Base-by-base conservation (phyloP, 2,888 invertebrate genomes). In the Ennomos quercinarius region DNA sequence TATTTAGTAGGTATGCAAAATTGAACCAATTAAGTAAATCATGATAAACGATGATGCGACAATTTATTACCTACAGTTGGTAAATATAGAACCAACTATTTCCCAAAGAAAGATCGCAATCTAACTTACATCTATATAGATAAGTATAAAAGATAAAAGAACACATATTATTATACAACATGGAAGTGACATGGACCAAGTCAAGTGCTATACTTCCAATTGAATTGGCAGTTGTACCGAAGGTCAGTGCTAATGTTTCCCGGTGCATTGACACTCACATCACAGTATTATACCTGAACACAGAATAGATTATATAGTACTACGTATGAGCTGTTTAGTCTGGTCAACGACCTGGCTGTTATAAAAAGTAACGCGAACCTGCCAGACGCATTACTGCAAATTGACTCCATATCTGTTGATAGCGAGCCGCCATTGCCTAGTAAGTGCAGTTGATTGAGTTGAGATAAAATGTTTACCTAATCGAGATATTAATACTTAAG, bases 291-390 rank as follows among this genome's bases (percentile, higher is more conserved):
- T n/a, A n/a, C n/a, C n/a, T n/a, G n/a, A n/a, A n/a, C n/a, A n/a
- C n/a, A n/a, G n/a, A n/a, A n/a, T n/a, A n/a, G n/a, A n/a, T n/a
- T n/a, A n/a, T n/a, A n/a, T n/a, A 72, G 68, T 76, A 42, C 34
- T 36, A 35, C 35, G 42, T 54, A 66, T 68, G 71, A 71, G 80
- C 79, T 81, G 83, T 87, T 88, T 86, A 87, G 86, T 79, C 68
- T 71, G 73, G 88, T 86, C 90, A 85, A 78, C 70, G 89, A 86
- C 84, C 89, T 77, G 79, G 67, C 67, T 67, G 64, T 71, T 79
- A 81, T 87, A 90, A 90, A 89, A 90, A 89, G 89, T 86, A 83
- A 85, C 81, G 78, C 74, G 84, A 83, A 83, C 84, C 84, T 78
- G 84, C 78, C 77, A 74, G 76, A 71, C 80, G 80, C 80, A 84